Conservation (phyloP, 2,113 vertebrate species). For the Xiphophorus maculatus region DNA sequence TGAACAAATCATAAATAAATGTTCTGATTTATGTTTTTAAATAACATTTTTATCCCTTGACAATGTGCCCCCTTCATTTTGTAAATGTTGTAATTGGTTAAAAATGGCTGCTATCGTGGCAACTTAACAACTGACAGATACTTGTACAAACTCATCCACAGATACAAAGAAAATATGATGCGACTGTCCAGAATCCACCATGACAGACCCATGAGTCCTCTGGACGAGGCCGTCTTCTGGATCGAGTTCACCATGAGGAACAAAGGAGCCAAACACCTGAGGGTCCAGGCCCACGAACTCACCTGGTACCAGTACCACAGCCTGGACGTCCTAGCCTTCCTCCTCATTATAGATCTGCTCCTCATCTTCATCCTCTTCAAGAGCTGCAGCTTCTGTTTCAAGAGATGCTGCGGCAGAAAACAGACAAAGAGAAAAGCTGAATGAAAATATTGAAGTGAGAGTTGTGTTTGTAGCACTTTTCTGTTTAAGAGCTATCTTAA, state of each 20-base stretch:
- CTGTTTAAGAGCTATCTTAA: neutral
- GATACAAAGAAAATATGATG: slow-evolving; percentile 87
- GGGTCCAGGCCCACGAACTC: slow-evolving; percentile 85
- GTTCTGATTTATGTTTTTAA: too few relatives aligned
- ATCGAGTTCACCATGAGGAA: slow-evolving; percentile 91
- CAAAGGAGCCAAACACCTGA: slow-evolving; percentile 88
- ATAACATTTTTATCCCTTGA: too few relatives aligned
- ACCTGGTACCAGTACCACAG: slow-evolving; percentile 91
- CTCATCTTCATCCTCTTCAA: slow-evolving; percentile 71
- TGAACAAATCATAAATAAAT: too few relatives aligned
- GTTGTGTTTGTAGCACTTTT: neutral
- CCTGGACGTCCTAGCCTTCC: slow-evolving; percentile 86
- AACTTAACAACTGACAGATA: too few relatives aligned
- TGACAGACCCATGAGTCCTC: slow-evolving; percentile 83
- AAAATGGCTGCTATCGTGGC: too few relatives aligned
- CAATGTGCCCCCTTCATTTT: neutral
- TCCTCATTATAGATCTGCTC: slow-evolving; percentile 67
- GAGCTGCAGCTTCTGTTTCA: slow-evolving; percentile 74
- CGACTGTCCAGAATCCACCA: slow-evolving; percentile 87
- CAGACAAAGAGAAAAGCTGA: slow-evolving; percentile 46
- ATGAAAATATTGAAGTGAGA: neutral
- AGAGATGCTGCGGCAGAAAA: slow-evolving; percentile 59
- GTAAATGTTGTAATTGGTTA: neutral
- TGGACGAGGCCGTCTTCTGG: slow-evolving; percentile 90
- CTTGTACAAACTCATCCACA: slow-evolving; percentile 8